Evolutionary conservation across 2,888 invertebrate species (phyloP).

Genomic region (Hemaris fuciformis): DNA sequence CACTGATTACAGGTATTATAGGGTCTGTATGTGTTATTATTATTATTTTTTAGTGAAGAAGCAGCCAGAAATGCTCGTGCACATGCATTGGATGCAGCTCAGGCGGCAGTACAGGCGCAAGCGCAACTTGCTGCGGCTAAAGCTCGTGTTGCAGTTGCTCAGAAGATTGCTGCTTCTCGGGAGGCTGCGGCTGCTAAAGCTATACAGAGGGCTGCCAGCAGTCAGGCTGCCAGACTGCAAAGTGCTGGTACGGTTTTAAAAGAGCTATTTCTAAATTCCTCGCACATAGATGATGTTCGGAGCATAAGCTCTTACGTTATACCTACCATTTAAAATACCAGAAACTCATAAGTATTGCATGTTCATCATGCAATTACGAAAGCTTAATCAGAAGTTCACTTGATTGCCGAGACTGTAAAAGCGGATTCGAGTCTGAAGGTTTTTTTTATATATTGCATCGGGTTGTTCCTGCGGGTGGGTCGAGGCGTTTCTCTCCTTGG

Average conservation of each 20-base stretch:
- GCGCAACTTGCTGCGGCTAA: constrained; percentile 86
- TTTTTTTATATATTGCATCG: no score
- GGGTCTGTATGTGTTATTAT: neutral
- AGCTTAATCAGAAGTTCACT: no score
- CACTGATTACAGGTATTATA: no score
- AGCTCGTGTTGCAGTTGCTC: constrained; percentile 86
- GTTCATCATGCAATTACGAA: no score
- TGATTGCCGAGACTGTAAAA: no score
- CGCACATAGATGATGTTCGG: no score
- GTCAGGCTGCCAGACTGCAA: constrained; percentile 86
- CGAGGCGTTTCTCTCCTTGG: no score
- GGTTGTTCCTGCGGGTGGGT: no score
- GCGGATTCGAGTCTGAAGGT: no score
- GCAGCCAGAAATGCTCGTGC: constrained; percentile 85
- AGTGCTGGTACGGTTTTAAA: constrained; percentile 79
- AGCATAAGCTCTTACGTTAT: no score
- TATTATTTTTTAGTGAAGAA: constrained; percentile 74
- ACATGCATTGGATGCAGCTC: constrained; percentile 85
- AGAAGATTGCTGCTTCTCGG: constrained; percentile 86
- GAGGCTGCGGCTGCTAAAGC: constrained; percentile 88
- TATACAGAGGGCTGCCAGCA: constrained; percentile 85
- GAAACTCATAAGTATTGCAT: no score
- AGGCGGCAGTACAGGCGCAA: constrained; percentile 84
- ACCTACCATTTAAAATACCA: no score
- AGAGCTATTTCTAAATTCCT: neutral